These are phyloP conservation scores for Alligator mississippiensis DNA, from an alignment of 2,113 vertebrate genomes.

Conservation along the genomic window DNA sequence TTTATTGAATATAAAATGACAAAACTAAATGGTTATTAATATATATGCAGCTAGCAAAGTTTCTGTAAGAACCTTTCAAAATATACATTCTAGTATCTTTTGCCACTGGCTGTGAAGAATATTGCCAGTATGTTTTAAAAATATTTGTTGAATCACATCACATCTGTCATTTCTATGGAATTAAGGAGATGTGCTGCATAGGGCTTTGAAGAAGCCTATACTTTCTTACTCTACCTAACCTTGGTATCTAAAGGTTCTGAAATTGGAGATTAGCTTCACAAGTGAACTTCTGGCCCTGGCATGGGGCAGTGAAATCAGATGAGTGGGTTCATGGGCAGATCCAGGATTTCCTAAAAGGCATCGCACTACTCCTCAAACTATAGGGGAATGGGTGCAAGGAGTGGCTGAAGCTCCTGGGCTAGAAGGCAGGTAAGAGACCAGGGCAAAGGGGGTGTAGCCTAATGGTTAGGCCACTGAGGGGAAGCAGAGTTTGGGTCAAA, in stretches of 20 bases:
- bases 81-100: neutral
- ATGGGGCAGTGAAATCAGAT: no score
- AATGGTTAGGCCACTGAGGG: no score
- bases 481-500: no score
- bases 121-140: neutral
- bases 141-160: neutral
- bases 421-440: no score
- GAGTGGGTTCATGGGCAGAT: no score
- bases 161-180: neutral
- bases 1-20: neutral
- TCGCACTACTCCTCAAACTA: no score
- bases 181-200: neutral
- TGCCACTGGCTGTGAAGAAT: neutral
- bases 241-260: no score
- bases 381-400: no score
- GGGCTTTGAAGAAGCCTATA: neutral
- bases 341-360: no score
- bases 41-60: neutral
- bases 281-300: no score
- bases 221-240: neutral
- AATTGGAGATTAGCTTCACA: neutral
- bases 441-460: no score
- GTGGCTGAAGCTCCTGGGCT: no score
- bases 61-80: neutral
- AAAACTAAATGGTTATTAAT: neutral